A percentile compares a stretch with the other conserved stretches of the same genome.
Evolutionary conservation across 2,797 vertebrate genomes (phyloP).

Genomic region (Mallotus villosus): DNA sequence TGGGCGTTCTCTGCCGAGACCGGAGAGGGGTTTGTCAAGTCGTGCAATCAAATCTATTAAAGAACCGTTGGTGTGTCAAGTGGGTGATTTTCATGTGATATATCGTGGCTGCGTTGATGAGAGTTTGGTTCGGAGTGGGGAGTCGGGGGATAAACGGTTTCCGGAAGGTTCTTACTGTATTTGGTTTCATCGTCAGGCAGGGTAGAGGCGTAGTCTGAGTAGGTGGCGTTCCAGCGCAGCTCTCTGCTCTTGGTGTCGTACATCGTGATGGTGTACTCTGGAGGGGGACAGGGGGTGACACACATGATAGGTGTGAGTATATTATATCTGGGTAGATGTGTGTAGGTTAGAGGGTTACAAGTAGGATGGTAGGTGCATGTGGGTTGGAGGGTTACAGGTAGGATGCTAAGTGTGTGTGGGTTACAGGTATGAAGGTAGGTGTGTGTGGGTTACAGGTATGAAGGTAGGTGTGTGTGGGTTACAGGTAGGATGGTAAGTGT

Average conservation of each 20-base stretch:
- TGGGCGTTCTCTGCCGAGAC: slow-evolving; percentile 87
- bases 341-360: neutral
- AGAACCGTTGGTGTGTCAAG: too few species aligned
- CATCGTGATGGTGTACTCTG: slow-evolving; percentile 99
- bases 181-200: slow-evolving; percentile 89
- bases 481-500: too few species aligned
- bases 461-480: too few species aligned
- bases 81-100: neutral
- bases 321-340: neutral
- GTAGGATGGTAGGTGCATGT: neutral
- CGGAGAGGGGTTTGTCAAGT: neutral
- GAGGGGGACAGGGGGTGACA: neutral
- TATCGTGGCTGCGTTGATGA: neutral
- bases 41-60: too few species aligned
- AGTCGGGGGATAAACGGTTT: neutral
- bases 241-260: slow-evolving; percentile 97
- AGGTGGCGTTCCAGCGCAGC: slow-evolving; percentile 97
- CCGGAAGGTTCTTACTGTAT: slow-evolving; percentile 81
- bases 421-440: neutral
- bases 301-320: neutral
- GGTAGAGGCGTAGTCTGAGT: slow-evolving; percentile 93
- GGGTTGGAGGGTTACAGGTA: slow-evolving; percentile 88
- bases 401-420: slow-evolving; percentile 28
- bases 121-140: neutral
- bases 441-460: too few species aligned